Evolutionary conservation across 2,888 invertebrate species (phyloP).

Genomic region (Phrixothrix hirtus): DNA sequence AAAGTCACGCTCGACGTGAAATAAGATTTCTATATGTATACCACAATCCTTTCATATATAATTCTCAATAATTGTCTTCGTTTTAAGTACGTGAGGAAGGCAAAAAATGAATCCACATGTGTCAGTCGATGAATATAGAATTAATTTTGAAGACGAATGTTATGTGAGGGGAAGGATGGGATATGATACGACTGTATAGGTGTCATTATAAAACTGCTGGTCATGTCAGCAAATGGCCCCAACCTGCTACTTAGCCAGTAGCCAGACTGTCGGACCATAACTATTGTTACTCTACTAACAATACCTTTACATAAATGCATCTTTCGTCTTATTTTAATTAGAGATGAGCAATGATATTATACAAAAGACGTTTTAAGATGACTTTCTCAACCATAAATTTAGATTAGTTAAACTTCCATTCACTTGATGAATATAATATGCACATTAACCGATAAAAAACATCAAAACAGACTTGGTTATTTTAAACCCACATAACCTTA

Average conservation of each 20-base stretch:
- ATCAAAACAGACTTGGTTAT: not conserved
- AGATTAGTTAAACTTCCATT: too few relatives aligned
- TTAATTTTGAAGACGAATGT: slow-evolving; percentile 53
- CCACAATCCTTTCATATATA: slow-evolving; percentile 5
- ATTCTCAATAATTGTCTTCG: slow-evolving; percentile 1
- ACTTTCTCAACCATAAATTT: too few relatives aligned
- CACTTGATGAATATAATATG: not conserved
- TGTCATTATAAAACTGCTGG: slow-evolving; percentile 56
- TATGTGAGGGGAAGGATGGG: slow-evolving; percentile 48
- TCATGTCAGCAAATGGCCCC: slow-evolving; percentile 57
- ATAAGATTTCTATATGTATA: slow-evolving; percentile 9
- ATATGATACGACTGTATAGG: slow-evolving; percentile 52
- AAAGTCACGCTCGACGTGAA: slow-evolving; percentile 12
- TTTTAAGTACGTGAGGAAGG: slow-evolving; percentile 6
- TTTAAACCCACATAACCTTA: not conserved
- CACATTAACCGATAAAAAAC: not conserved
- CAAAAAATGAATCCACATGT: slow-evolving; percentile 21
- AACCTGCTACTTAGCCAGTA: slow-evolving; percentile 57
- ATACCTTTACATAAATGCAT: slow-evolving; percentile 22
- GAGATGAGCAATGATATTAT: slow-evolving; percentile 2
- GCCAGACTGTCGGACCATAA: slow-evolving; percentile 53
- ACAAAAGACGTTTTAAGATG: not conserved
- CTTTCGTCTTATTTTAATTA: slow-evolving; percentile 25
- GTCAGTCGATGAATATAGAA: slow-evolving; percentile 48
- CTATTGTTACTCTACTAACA: slow-evolving; percentile 30